Evolutionary conservation across 1,140 invertebrate genomes (phyloP).

Genomic region (Helicoverpa zea): DNA sequence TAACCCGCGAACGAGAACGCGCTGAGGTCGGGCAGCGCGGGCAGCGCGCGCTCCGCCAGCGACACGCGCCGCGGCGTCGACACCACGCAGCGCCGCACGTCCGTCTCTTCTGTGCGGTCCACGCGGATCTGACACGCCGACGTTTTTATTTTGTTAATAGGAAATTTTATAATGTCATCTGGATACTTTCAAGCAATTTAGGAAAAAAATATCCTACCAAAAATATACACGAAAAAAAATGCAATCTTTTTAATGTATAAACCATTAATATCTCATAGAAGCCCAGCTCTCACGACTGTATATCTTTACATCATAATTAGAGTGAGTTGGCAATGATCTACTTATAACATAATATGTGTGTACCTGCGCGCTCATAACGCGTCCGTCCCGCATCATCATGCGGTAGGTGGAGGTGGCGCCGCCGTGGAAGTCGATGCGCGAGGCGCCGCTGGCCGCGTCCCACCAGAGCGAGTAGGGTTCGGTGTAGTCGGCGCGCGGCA

Average conservation of each 20-base stretch:
- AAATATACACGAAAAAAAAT: no score
- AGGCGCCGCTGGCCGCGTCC: constrained; percentile 65
- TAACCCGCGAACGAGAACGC: constrained; percentile 68
- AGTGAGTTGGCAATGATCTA: no score
- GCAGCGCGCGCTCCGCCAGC: constrained; percentile 55
- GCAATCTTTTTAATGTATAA: no score
- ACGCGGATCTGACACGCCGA: constrained; percentile 54
- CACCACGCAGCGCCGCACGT: constrained; percentile 62
- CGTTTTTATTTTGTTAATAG: no score
- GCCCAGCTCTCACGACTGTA: no score
- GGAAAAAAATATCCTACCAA: no score
- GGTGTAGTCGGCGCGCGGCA: constrained; percentile 70
- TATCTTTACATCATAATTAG: no score
- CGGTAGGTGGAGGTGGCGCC: constrained; percentile 69
- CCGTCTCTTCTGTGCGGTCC: constrained; percentile 59
- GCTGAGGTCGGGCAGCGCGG: constrained; percentile 67
- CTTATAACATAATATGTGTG: background rate
- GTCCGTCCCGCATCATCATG: constrained; percentile 55
- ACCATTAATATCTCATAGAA: no score
- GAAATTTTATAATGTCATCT: no score
- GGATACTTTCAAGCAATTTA: no score
- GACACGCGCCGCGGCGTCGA: constrained; percentile 37
- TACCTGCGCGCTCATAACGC: constrained; percentile 64
- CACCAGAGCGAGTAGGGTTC: constrained; percentile 70
- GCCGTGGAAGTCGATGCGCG: constrained; percentile 68